phyloP scores from a whole-genome alignment of 2,113 vertebrate genomes.

The Nothobranchius furzeri region DNA sequence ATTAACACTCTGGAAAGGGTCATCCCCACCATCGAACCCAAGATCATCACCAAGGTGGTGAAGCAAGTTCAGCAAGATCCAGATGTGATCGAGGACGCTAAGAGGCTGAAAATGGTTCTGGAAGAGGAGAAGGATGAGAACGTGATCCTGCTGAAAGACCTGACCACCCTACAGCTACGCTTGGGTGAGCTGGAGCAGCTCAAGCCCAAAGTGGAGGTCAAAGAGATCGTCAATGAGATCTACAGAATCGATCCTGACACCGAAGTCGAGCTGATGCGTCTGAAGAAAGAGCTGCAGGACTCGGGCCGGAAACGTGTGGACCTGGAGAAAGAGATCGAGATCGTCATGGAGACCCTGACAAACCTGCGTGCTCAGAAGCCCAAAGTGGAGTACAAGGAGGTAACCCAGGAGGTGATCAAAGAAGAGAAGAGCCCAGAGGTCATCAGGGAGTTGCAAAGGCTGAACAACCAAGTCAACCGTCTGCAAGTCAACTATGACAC shows the following conservation, averaged over 20 bases:
- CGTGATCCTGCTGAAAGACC: conserved; percentile 70
- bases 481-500: conserved; percentile 81
- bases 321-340: conserved; percentile 77
- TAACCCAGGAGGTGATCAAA: conserved; percentile 88
- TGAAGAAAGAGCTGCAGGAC: conserved; percentile 85
- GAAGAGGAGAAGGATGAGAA: conserved; percentile 83
- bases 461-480: conserved; percentile 86
- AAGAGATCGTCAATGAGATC: conserved; percentile 89
- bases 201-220: conserved; percentile 84
- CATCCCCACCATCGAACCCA: conserved; percentile 87
- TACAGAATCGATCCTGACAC: conserved; percentile 90
- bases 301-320: conserved; percentile 57
- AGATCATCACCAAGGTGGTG: conserved; percentile 90
- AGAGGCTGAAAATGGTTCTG: conserved; percentile 78
- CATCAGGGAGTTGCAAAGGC: conserved; percentile 85
- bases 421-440: conserved; percentile 91
- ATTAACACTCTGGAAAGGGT: conserved; percentile 85
- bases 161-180: conserved; percentile 79
- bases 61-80: conserved; percentile 89
- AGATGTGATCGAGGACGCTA: conserved; percentile 79
- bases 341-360: conserved; percentile 74
- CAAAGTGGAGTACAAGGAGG: conserved; percentile 87
- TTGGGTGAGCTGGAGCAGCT: conserved; percentile 74
- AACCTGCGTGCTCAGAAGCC: conserved; percentile 85
- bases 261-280: conserved; percentile 79